Conservation (phyloP, 1,140 invertebrate species). For the Heliconius hermathena region DNA sequence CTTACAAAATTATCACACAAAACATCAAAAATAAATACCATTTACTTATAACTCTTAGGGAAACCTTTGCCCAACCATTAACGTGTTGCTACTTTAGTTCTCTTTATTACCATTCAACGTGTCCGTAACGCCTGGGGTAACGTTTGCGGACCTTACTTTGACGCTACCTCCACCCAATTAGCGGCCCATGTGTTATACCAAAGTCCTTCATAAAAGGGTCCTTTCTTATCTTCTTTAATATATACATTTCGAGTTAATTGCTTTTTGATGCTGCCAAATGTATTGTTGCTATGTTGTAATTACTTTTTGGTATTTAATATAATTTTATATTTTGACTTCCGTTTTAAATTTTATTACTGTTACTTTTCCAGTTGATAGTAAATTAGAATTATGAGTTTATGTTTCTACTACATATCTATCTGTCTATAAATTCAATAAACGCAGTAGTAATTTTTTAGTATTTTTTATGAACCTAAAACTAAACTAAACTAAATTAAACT, state of each 20-base stretch:
- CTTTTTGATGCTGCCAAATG: background rate
- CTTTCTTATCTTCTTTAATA: slow-evolving; percentile 4
- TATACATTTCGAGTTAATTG: background rate
- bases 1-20: background rate
- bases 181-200: slow-evolving; percentile 10
- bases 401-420: too few species aligned
- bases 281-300: background rate
- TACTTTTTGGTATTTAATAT: background rate
- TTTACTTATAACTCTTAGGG: background rate
- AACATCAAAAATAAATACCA: background rate
- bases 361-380: too few species aligned
- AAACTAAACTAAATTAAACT: too few species aligned
- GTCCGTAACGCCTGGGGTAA: slow-evolving; percentile 8
- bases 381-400: too few species aligned
- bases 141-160: slow-evolving; percentile 12
- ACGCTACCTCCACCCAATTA: slow-evolving; percentile 15
- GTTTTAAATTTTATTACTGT: too few species aligned
- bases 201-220: slow-evolving; percentile 10
- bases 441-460: too few species aligned
- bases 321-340: background rate
- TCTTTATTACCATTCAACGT: slow-evolving; percentile 12
- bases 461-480: too few species aligned
- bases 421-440: too few species aligned
- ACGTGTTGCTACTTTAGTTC: slow-evolving; percentile 4
- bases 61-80: background rate